Conservation (phyloP, 2,888 invertebrate genomes). For the Zeuzera pyrina region DNA sequence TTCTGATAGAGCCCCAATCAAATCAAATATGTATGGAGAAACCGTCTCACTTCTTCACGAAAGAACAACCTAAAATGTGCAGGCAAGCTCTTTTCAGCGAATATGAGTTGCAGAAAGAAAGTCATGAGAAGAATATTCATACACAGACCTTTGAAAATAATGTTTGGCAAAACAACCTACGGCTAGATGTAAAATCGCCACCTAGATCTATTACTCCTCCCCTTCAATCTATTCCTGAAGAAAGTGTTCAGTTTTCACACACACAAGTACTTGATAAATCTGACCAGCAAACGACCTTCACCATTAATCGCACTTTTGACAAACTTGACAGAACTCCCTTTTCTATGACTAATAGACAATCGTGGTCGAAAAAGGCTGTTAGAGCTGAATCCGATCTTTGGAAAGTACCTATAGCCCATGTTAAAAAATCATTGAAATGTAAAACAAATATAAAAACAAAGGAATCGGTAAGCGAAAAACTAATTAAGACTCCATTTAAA, state of each 20-base stretch:
- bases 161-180: conserved; percentile 46
- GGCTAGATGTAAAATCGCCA: conserved; percentile 38
- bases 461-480: conserved; percentile 27
- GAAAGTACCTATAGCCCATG: conserved; percentile 43
- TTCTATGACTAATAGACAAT: conserved; percentile 28
- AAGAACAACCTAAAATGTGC: conserved; percentile 43
- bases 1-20: conserved; percentile 28
- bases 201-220: conserved; percentile 52
- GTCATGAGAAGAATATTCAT: conserved; percentile 22
- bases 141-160: conserved; percentile 29
- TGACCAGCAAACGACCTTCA: conserved; percentile 46
- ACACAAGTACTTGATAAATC: conserved; percentile 43
- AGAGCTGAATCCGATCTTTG: conserved; percentile 48
- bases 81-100: conserved; percentile 55
- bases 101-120: conserved; percentile 36
- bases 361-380: conserved; percentile 56
- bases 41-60: conserved; percentile 33
- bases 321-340: conserved; percentile 28
- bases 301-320: conserved; percentile 58
- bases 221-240: conserved; percentile 65
- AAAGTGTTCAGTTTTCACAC: conserved; percentile 47
- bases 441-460: conserved; percentile 29
- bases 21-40: conserved; percentile 32
- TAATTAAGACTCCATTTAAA: conserved; percentile 33
- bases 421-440: conserved; percentile 34